Evolutionary conservation across 2,113 vertebrate species (phyloP).

Genomic region (Pteruthius melanotis): DNA sequence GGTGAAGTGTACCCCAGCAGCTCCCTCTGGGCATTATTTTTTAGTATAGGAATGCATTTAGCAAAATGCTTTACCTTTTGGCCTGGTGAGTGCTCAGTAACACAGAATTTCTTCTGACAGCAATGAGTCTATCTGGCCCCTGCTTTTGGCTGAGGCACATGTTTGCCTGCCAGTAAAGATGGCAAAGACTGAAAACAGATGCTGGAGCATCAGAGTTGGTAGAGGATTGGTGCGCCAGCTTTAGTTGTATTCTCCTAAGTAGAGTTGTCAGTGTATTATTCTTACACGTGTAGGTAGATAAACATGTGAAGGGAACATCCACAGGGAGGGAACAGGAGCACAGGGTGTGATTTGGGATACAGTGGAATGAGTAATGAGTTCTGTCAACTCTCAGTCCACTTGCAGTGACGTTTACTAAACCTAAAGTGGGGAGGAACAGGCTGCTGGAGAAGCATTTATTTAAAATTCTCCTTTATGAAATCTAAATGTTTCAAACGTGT

Average conservation of each 20-base stretch:
- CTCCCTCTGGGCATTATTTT: neutral
- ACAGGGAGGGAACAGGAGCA: neutral
- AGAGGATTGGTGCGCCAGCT: neutral
- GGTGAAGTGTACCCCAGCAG: neutral
- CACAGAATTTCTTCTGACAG: neutral
- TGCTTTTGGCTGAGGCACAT: neutral
- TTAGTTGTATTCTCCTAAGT: neutral
- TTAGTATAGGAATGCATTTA: neutral
- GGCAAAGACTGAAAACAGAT: neutral
- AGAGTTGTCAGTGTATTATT: neutral
- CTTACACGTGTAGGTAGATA: neutral
- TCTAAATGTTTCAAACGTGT: neutral
- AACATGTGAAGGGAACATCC: neutral
- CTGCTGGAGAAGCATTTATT: neutral
- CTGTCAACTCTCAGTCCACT: neutral
- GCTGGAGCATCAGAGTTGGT: neutral
- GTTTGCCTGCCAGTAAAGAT: neutral
- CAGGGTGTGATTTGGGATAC: neutral
- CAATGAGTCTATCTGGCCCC: neutral
- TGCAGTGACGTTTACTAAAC: neutral
- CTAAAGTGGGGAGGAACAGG: neutral
- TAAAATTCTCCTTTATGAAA: neutral
- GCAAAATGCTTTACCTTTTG: neutral
- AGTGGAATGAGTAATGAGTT: neutral
- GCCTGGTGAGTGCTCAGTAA: neutral